Percentiles rank a stretch among this genome's conserved stretches.
Conservation (phyloP, 1,140 invertebrate species). For the Yoshiicerus persimilis region DNA sequence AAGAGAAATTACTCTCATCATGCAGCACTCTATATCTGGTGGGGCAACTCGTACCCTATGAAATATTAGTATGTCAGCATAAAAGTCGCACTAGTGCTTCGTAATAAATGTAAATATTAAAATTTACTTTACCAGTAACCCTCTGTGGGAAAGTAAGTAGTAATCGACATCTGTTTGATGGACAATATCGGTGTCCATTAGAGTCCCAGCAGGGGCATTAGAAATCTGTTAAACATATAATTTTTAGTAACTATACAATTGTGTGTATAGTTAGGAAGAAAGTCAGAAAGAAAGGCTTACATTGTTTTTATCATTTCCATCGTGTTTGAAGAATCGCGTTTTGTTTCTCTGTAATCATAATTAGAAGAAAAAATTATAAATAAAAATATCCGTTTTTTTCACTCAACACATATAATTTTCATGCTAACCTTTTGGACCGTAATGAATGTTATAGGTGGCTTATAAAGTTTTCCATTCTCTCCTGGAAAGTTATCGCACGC, state of each 20-base stretch:
- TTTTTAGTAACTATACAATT: no score
- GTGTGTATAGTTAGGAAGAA: no score
- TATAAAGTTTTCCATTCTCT: neutral
- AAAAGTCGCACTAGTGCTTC: neutral
- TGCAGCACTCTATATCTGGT: neutral
- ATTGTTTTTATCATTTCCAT: neutral
- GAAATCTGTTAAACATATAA: neutral
- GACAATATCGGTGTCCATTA: neutral
- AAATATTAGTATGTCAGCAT: neutral
- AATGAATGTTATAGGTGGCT: neutral
- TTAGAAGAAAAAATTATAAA: no score
- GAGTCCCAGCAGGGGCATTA: neutral
- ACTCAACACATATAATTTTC: no score
- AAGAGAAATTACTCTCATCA: neutral
- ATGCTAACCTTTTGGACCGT: neutral
- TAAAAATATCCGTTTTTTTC: no score
- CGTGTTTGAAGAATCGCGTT: neutral
- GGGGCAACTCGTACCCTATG: neutral
- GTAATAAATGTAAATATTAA: no score
- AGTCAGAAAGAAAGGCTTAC: no score
- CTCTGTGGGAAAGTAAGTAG: neutral
- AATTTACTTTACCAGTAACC: neutral
- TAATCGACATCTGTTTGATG: neutral
- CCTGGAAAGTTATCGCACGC: neutral
- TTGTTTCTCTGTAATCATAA: neutral